Base-by-base conservation (phyloP, 2,113 vertebrate genomes). In the zebrafish (Danio rerio) region DNA sequence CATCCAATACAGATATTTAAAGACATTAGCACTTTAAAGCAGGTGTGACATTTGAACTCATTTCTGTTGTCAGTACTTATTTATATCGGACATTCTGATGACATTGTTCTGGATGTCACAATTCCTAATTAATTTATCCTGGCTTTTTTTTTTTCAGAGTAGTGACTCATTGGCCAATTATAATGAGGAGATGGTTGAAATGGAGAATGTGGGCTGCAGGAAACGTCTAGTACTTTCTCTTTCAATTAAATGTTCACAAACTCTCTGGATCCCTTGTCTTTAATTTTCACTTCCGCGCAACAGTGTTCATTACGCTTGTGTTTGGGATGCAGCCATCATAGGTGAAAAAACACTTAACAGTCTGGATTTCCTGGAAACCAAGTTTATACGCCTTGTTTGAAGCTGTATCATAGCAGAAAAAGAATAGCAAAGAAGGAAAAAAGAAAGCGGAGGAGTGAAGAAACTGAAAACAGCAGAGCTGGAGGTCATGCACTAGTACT, bases 231-330 rank as follows among this genome's bases (percentile, higher is more conserved):
- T 78, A n/a, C 13, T 66, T 78, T 66, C 16, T 78, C 76, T 78
- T 78, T 66, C 76, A 78, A 78, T 78, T 66, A 78, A 78, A 78
- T 12, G 9, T 6, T 0, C 45, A 77, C 74, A 62, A 63, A 62
- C 45, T 78, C 49, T 12, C 21, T 66, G 47, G 53, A 43, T 53
- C 13, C n/a, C 31, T 62, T 77, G 50, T 62, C 74, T 50, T 76
- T 75, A 10, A 62, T 78, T 78, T 63, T 18, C 13, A n/a, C 45
- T 40, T 31, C 53, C 0, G 13, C 9, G 15, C 52, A 65, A 78
- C 31, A 7, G 7, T 61, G 56, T 63, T 77, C 43, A 76, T 76
- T 61, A 62, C 13, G 5, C 49, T 43, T 6, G 16, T 63, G 49
- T 20, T 42, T 40, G 55, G 58, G 20, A 78, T 59, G 52, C 12